Percentiles rank a stretch among this genome's conserved stretches.
These are phyloP conservation scores for Ypsolopha scabrella DNA, from an alignment of 2,888 invertebrate species.

Conservation along the genomic window DNA sequence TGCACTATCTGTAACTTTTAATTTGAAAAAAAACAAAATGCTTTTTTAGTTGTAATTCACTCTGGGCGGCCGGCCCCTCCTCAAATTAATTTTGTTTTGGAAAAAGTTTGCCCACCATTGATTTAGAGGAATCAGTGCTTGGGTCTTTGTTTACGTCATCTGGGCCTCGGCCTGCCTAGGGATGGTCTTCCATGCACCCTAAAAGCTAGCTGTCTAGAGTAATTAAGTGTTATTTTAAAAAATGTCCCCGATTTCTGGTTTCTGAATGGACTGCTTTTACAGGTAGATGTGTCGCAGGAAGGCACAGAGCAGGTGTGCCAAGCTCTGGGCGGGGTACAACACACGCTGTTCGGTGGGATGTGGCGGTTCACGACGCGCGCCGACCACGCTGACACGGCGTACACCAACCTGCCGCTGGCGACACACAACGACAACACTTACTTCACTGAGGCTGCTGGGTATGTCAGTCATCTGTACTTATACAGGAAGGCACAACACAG, in stretches of 20 bases:
- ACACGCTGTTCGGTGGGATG: slow-evolving; percentile 81
- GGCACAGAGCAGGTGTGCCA: slow-evolving; percentile 65
- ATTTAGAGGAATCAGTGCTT: too few species aligned
- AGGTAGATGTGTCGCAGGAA: slow-evolving; percentile 59
- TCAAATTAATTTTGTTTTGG: too few species aligned
- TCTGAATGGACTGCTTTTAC: slow-evolving; percentile 4
- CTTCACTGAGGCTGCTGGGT: slow-evolving; percentile 81
- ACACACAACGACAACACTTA: slow-evolving; percentile 86
- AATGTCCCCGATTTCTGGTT: not conserved
- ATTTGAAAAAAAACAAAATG: too few species aligned
- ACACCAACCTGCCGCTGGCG: slow-evolving; percentile 74
- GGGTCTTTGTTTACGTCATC: not conserved
- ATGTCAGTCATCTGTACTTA: slow-evolving; percentile 11
- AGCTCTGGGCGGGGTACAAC: slow-evolving; percentile 73
- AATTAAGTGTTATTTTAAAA: not conserved
- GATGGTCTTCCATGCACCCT: not conserved
- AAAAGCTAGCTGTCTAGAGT: not conserved
- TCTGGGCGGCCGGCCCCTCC: too few species aligned
- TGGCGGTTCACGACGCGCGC: slow-evolving; percentile 73
- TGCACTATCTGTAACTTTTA: too few species aligned
- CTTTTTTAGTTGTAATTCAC: too few species aligned
- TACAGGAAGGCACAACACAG: too few species aligned
- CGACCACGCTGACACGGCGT: slow-evolving; percentile 79
- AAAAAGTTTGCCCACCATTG: too few species aligned
- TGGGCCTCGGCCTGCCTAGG: too few species aligned